Conservation (phyloP, 2,888 invertebrate species). For the Mimumesa dahlbomi region DNA sequence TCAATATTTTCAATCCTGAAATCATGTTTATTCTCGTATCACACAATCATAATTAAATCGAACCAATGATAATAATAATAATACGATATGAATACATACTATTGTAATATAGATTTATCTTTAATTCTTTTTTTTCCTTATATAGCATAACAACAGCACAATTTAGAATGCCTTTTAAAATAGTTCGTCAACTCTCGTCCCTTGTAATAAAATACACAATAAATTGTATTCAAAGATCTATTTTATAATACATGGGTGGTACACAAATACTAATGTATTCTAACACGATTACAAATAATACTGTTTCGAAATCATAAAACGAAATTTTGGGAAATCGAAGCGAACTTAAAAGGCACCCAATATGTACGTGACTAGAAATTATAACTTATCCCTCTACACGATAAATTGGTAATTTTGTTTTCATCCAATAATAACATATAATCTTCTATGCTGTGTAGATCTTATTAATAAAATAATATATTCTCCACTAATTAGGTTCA, state of each 20-base stretch:
- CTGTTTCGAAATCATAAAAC: conserved; percentile 60
- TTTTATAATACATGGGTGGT: conserved; percentile 59
- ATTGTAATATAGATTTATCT: not conserved
- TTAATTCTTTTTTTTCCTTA: conserved; percentile 14
- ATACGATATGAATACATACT: conserved; percentile 20
- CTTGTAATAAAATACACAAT: conserved; percentile 64
- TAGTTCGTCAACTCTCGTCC: conserved; percentile 18
- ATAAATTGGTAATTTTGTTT: conserved; percentile 29
- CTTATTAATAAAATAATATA: conserved; percentile 29
- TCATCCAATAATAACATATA: conserved; percentile 24
- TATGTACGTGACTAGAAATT: conserved; percentile 70
- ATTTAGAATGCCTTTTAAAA: conserved; percentile 35
- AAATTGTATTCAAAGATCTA: conserved; percentile 63
- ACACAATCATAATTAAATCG: conserved; percentile 1
- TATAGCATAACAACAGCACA: conserved; percentile 41
- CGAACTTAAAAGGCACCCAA: conserved; percentile 51
- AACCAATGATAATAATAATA: conserved; percentile 9
- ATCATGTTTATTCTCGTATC: conserved; percentile 17
- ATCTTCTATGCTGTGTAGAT: conserved; percentile 11
- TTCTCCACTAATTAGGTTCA: not conserved
- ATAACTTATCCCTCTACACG: conserved; percentile 50
- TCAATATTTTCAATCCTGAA: not conserved
- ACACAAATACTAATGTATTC: conserved; percentile 53
- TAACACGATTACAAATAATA: conserved; percentile 64
- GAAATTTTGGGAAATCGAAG: conserved; percentile 38